Evolutionary conservation across 2,797 vertebrate species (phyloP).

Genomic region (Decapterus maruadsi): DNA sequence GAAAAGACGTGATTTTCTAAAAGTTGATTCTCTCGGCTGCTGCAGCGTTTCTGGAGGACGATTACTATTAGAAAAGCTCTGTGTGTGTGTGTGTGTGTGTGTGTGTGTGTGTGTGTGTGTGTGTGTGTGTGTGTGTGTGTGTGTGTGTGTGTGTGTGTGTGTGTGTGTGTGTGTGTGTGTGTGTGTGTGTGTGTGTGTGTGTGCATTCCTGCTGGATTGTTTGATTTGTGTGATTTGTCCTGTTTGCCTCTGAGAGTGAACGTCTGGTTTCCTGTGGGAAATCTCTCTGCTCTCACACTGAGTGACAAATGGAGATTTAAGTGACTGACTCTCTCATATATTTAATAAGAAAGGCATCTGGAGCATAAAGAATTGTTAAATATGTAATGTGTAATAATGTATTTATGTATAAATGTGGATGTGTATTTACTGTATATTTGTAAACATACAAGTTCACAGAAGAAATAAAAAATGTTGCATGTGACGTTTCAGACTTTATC

Average conservation of each 20-base stretch:
- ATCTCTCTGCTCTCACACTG: neutral
- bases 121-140: constrained; percentile 6
- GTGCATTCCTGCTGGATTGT: constrained; percentile 23
- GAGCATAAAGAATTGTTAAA: too few species aligned
- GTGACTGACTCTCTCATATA: neutral
- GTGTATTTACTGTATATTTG: too few species aligned
- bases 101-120: neutral
- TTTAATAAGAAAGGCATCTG: too few species aligned
- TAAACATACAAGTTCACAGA: too few species aligned
- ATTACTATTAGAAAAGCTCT: neutral
- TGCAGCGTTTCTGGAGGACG: constrained; percentile 3
- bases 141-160: constrained; percentile 12
- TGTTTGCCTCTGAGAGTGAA: constrained; percentile 24
- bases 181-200: too few species aligned
- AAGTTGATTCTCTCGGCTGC: neutral
- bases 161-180: too few species aligned
- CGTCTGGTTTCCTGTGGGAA: constrained; percentile 50
- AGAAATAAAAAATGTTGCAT: too few species aligned
- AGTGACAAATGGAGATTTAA: constrained; percentile 28
- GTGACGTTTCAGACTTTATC: too few species aligned
- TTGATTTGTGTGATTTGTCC: constrained; percentile 38
- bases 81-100: constrained; percentile 4
- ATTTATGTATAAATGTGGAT: too few species aligned
- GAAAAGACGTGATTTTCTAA: constrained; percentile 8
- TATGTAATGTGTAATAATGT: too few species aligned